phyloP scores from a whole-genome alignment of 2,797 vertebrate genomes.

The Syndactyla subalaris region DNA sequence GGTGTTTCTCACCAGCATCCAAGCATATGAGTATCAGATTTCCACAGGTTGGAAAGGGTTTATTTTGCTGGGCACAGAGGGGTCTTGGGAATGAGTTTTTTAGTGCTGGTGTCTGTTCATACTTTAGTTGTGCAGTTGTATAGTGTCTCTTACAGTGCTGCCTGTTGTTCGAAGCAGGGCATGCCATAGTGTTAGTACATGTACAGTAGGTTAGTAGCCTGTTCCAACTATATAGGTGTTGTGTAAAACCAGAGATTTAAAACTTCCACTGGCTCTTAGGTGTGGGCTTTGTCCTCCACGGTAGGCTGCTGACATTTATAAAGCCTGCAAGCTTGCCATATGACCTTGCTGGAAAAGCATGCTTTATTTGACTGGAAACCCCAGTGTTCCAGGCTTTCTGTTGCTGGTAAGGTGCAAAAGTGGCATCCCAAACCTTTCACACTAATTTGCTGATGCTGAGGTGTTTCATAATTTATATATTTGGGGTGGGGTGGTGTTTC shows the following conservation, averaged over 20 bases:
- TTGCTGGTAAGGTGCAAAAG: background rate
- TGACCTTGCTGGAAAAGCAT: background rate
- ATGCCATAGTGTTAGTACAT: background rate
- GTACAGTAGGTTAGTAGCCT: background rate
- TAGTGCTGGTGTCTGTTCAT: background rate
- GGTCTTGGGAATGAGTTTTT: background rate
- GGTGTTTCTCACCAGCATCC: background rate
- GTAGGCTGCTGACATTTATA: background rate
- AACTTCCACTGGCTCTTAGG: background rate
- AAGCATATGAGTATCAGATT: background rate
- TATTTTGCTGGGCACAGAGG: background rate
- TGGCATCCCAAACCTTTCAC: background rate
- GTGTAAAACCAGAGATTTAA: background rate
- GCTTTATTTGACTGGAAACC: background rate
- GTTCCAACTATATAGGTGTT: background rate
- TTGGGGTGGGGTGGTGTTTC: background rate
- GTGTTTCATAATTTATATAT: background rate
- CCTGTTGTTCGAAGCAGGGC: background rate
- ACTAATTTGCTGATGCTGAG: background rate
- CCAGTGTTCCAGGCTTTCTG: background rate
- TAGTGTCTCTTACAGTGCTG: background rate
- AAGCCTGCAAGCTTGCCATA: background rate
- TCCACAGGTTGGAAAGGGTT: background rate
- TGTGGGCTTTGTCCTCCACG: background rate
- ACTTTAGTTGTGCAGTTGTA: background rate